These are phyloP conservation scores for Isoperla grammatica DNA, from an alignment of 2,888 invertebrate genomes.

Conservation along the genomic window DNA sequence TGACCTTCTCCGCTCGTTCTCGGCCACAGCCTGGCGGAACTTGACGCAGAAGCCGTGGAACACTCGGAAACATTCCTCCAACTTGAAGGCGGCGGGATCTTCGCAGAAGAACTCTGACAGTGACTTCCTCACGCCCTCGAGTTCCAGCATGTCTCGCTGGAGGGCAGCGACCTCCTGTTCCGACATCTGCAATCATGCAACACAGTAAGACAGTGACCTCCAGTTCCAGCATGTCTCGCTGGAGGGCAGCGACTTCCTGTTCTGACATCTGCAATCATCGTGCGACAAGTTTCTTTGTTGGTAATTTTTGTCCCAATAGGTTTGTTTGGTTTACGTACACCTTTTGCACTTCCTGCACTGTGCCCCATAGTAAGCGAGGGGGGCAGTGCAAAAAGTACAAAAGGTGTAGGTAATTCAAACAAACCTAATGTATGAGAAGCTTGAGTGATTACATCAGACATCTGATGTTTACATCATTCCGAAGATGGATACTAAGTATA, in stretches of 20 bases:
- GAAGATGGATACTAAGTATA: too few relatives aligned
- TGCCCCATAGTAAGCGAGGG: too few relatives aligned
- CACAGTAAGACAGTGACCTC: too few relatives aligned
- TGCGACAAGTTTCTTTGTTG: too few relatives aligned
- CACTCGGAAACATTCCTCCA: constrained; percentile 91
- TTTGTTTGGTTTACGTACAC: too few relatives aligned
- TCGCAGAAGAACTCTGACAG: constrained; percentile 93
- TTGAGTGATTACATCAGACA: too few relatives aligned
- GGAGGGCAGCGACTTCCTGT: constrained; percentile 66
- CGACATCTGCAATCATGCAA: constrained; percentile 66
- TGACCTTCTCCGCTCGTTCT: constrained; percentile 75
- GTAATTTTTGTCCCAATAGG: too few relatives aligned
- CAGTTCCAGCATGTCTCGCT: constrained; percentile 75
- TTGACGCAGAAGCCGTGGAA: constrained; percentile 84
- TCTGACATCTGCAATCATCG: constrained; percentile 70
- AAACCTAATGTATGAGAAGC: too few relatives aligned
- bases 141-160: constrained; percentile 73
- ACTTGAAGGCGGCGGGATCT: constrained; percentile 78
- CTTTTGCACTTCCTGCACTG: too few relatives aligned
- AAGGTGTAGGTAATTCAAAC: too few relatives aligned
- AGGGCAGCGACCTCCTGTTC: constrained; percentile 71
- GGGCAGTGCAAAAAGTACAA: too few relatives aligned
- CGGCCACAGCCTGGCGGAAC: constrained; percentile 75
- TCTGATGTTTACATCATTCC: too few relatives aligned
- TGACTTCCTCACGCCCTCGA: constrained; percentile 72